Evolutionary conservation across 2,797 vertebrate genomes (phyloP).

Genomic region (Thunnus albacares): DNA sequence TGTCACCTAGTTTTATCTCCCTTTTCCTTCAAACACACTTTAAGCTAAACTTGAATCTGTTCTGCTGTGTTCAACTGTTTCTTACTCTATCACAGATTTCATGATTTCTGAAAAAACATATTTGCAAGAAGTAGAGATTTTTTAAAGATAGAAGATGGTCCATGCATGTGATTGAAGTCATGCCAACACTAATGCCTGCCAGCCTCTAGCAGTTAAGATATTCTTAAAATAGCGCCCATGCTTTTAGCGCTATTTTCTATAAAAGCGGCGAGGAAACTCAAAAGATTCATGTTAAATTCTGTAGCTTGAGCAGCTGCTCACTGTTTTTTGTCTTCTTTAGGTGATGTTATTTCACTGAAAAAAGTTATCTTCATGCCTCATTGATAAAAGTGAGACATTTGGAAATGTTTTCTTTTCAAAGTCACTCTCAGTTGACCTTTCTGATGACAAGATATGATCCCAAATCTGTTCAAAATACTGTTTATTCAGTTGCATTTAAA

Average conservation of each 20-base stretch:
- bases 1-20: slow-evolving; percentile 7
- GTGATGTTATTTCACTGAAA: no score
- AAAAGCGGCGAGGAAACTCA: not conserved
- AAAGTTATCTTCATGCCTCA: no score
- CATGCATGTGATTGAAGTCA: no score
- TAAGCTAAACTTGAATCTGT: not conserved
- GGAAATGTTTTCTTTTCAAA: not conserved
- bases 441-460: not conserved
- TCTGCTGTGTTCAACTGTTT: not conserved
- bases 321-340: not conserved
- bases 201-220: not conserved
- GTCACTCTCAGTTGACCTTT: slow-evolving; percentile 9
- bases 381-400: not conserved
- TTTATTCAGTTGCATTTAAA: slow-evolving; percentile 30
- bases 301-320: not conserved
- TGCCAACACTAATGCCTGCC: not conserved
- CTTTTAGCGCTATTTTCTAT: not conserved
- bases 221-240: not conserved
- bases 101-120: not conserved
- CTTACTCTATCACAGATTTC: not conserved
- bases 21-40: not conserved
- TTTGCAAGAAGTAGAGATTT: not conserved
- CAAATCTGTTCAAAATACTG: not conserved
- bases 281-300: not conserved
- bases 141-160: not conserved